Conservation (phyloP, 2,888 invertebrate genomes). For the Aproaerema taeniolella region DNA sequence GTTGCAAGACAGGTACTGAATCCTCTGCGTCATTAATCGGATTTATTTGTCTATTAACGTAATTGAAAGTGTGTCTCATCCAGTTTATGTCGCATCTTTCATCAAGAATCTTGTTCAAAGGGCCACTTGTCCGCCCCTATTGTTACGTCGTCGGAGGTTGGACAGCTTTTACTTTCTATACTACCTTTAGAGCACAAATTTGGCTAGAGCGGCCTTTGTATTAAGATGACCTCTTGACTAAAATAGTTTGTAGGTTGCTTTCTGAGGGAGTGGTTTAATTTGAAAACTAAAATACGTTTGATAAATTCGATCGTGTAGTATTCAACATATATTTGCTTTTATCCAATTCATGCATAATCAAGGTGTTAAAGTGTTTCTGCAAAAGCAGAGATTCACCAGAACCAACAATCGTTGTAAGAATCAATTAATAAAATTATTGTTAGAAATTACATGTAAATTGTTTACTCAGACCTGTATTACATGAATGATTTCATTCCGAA, state of each 20-base stretch:
- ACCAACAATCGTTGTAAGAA: too few relatives aligned
- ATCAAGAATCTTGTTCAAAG: constrained; percentile 1
- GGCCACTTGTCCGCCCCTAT: constrained; percentile 14
- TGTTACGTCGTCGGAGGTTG: constrained; percentile 13
- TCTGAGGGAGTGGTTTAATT: neutral
- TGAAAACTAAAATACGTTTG: neutral
- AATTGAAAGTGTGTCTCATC: neutral
- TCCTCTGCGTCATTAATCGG: too few relatives aligned
- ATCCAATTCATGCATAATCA: too few relatives aligned
- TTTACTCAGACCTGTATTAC: too few relatives aligned
- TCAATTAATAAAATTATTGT: too few relatives aligned
- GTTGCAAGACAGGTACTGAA: too few relatives aligned
- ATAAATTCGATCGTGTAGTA: neutral
- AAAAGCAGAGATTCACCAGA: too few relatives aligned
- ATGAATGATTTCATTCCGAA: too few relatives aligned
- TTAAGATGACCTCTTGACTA: too few relatives aligned
- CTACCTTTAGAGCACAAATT: neutral
- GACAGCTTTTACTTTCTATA: constrained; percentile 10
- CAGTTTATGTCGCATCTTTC: neutral
- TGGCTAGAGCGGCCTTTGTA: neutral
- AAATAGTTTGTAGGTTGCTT: neutral
- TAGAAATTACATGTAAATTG: too few relatives aligned
- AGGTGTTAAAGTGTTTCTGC: too few relatives aligned
- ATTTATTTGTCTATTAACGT: too few relatives aligned
- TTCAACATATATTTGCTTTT: neutral